phyloP scores from a whole-genome alignment of 2,797 vertebrate species.

The Chelmon rostratus region DNA sequence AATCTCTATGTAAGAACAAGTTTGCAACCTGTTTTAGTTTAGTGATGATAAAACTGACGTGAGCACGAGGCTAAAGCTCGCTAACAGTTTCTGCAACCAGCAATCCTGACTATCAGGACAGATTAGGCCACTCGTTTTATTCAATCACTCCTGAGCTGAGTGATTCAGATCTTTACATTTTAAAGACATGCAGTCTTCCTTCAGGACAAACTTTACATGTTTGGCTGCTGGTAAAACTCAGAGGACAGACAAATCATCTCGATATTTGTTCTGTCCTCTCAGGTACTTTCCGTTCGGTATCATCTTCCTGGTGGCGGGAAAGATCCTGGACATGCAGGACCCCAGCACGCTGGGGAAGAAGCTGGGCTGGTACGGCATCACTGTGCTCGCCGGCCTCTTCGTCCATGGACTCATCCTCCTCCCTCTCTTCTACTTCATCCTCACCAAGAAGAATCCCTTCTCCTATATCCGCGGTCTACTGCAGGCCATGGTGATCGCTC shows the following conservation, averaged over 20 bases:
- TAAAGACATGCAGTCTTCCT: too few species aligned
- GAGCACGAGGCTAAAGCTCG: too few species aligned
- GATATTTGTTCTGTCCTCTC: conserved; percentile 9
- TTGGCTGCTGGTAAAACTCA: not conserved
- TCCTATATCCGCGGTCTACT: conserved; percentile 90
- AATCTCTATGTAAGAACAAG: too few species aligned
- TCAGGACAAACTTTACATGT: not conserved
- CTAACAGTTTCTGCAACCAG: too few species aligned
- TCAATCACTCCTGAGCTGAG: too few species aligned
- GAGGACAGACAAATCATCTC: not conserved
- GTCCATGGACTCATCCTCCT: conserved; percentile 89
- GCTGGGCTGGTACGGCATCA: conserved; percentile 90
- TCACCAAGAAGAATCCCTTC: conserved; percentile 92
- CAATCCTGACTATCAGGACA: too few species aligned
- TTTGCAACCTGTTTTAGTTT: too few species aligned
- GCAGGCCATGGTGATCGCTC: conserved; percentile 92
- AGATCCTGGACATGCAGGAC: conserved; percentile 94
- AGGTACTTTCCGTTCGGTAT: conserved; percentile 96
- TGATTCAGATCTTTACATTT: too few species aligned
- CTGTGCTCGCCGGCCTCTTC: conserved; percentile 89
- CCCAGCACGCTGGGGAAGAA: conserved; percentile 88
- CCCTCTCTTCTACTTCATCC: conserved; percentile 88
- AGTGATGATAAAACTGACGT: too few species aligned
- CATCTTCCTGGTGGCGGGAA: conserved; percentile 92
- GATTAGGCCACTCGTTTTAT: too few species aligned